Conservation (phyloP, 2,797 vertebrate genomes). For the Odontamblyopus rebecca region DNA sequence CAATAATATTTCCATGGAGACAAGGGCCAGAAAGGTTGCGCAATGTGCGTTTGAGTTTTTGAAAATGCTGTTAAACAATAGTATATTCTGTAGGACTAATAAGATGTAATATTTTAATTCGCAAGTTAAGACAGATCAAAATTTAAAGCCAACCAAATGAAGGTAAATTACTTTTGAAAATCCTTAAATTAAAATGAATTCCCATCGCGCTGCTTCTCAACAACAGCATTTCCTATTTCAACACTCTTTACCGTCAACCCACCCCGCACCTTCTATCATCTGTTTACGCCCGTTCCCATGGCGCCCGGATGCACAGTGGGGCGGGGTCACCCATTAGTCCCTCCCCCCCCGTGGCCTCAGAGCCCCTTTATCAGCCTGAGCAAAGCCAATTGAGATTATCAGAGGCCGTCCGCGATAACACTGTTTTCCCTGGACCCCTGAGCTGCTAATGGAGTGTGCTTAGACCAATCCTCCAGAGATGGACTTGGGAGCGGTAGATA, state of each 20-base stretch:
- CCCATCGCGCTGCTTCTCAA: background rate
- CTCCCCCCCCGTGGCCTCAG: slow-evolving; percentile 69
- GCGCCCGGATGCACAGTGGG: slow-evolving; percentile 52
- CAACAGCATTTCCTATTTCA: slow-evolving; percentile 46
- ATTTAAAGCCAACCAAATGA: background rate
- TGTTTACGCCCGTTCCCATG: slow-evolving; percentile 68
- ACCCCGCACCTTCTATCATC: slow-evolving; percentile 18
- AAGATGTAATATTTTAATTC: background rate
- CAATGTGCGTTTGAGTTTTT: too few relatives aligned
- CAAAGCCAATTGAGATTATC: slow-evolving; percentile 91
- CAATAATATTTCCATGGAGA: too few relatives aligned
- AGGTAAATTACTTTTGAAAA: background rate
- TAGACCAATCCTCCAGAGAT: slow-evolving; percentile 82
- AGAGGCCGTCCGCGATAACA: slow-evolving; percentile 82
- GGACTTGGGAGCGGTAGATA: slow-evolving; percentile 47
- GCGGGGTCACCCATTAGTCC: slow-evolving; percentile 61
- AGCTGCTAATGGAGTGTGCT: slow-evolving; percentile 89
- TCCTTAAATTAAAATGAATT: background rate
- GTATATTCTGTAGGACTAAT: too few relatives aligned
- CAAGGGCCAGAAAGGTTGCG: too few relatives aligned
- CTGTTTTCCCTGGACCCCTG: slow-evolving; percentile 85
- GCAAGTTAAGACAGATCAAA: background rate
- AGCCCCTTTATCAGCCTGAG: slow-evolving; percentile 84
- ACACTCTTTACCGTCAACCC: slow-evolving; percentile 37
- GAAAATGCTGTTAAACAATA: too few relatives aligned